Evolutionary conservation across 2,797 vertebrate species (phyloP).

Genomic region (Gephyroberyx darwinii): DNA sequence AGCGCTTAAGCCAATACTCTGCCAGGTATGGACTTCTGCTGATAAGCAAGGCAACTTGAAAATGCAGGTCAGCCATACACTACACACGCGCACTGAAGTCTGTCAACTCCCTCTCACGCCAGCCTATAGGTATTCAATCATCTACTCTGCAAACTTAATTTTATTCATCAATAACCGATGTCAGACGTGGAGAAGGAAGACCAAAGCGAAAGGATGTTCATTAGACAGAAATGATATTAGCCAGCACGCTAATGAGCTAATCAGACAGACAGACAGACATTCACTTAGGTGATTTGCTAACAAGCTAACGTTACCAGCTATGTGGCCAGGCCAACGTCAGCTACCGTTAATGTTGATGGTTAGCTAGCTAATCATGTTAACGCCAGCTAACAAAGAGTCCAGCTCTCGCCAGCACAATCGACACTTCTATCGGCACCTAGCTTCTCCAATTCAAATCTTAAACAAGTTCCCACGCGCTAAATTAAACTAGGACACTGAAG

Average conservation of each 20-base stretch:
- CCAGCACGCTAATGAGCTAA: constrained; percentile 51
- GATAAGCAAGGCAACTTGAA: too few species aligned
- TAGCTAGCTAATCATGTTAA: constrained; percentile 71
- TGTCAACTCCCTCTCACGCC: constrained; percentile 9
- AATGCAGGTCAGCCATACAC: too few species aligned
- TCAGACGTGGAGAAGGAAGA: not conserved
- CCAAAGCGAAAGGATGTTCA: not conserved
- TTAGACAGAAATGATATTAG: not conserved
- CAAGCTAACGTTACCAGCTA: constrained; percentile 66
- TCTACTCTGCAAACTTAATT: not conserved
- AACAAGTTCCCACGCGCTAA: not conserved
- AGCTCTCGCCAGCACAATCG: not conserved
- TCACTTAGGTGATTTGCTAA: constrained; percentile 55
- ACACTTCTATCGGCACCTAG: not conserved
- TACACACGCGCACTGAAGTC: not conserved
- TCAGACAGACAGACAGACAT: constrained; percentile 16
- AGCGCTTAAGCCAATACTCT: too few species aligned
- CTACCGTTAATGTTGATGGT: constrained; percentile 46
- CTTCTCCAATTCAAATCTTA: not conserved
- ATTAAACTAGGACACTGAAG: not conserved
- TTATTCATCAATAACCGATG: not conserved
- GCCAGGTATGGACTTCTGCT: too few species aligned
- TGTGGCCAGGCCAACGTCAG: constrained; percentile 60
- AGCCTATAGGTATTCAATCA: not conserved
- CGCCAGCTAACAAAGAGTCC: constrained; percentile 76